Conservation (phyloP, 2,888 invertebrate species). For the Thumatha senex region DNA sequence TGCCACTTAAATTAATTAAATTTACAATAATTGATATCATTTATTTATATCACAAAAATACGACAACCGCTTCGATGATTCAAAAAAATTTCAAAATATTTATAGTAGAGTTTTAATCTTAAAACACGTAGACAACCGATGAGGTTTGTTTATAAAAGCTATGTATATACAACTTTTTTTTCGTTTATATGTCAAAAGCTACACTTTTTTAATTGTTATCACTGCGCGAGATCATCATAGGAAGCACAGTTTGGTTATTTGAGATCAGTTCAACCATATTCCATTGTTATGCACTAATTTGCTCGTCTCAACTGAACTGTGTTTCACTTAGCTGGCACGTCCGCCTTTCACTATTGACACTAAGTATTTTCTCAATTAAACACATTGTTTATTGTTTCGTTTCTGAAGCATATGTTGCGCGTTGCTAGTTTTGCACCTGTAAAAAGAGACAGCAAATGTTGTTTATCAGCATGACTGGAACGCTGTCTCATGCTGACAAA, state of each 20-base stretch:
- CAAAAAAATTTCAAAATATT: constrained; percentile 68
- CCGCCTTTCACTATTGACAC: constrained; percentile 67
- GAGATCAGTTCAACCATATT: constrained; percentile 75
- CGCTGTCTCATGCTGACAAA: constrained; percentile 46
- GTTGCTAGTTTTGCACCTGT: constrained; percentile 59
- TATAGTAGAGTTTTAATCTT: constrained; percentile 20
- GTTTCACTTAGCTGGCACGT: constrained; percentile 67
- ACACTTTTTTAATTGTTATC: constrained; percentile 42
- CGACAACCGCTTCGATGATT: constrained; percentile 82
- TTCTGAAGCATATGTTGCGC: constrained; percentile 57
- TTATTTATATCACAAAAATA: constrained; percentile 78
- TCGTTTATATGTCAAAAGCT: constrained; percentile 26
- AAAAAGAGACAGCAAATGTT: constrained; percentile 50
- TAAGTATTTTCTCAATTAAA: constrained; percentile 65
- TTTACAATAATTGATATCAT: constrained; percentile 47
- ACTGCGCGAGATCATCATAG: constrained; percentile 66
- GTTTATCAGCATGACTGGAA: constrained; percentile 47
- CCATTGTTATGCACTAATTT: constrained; percentile 73
- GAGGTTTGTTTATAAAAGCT: constrained; percentile 43
- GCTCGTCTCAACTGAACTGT: constrained; percentile 73
- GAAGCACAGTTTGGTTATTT: constrained; percentile 72
- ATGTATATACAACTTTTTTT: constrained; percentile 50
- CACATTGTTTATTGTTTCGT: constrained; percentile 75
- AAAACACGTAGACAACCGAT: constrained; percentile 71
- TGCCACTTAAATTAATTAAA: constrained; percentile 69